Evolutionary conservation across 2,113 vertebrate species (phyloP), one percentile per base, ranked within the genome.

Genomic region (Syrmaticus mikado): DNA sequence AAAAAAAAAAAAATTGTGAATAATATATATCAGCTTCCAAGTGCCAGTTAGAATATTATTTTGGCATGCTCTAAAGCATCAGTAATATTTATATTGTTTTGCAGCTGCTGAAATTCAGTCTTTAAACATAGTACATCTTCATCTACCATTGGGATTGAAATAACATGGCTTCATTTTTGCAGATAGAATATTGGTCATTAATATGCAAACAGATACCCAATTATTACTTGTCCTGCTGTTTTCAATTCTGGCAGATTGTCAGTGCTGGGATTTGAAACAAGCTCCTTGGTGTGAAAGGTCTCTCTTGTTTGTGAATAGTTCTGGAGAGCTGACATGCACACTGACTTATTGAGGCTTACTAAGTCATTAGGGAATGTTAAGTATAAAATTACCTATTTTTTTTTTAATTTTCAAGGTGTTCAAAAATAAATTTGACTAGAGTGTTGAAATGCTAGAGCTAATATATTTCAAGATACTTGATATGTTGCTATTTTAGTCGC

Each of bases 181-280:
- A 52, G 77, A 22, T 50, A 65, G 70, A 58, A 53, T 48, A 78
- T 64, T 87, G 84, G 58, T 94, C 90, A 94, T 97, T 97, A 97
- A 93, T 90, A 96, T 97, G 92, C 91, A 93, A 94, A 82, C 82
- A 91, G 95, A 66, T 92, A 88, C 24, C 91, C 95, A 95, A 93
- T 97, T 97, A 85, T 91, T 93, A 92, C 88, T 94, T 94, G 76
- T 84, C 95, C 95, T 89, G 94, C 97, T 97, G 96, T 95, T 97
- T 96, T 92, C 30, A 34, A 18, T 92, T 93, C 87, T 66, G 82
- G 52, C 79, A 85, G 71, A 24, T 74, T 96, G 94, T 96, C 94
- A 87, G 79, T 85, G 79, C 71, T 93, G 66, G 38, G 89, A 72
- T 74, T 92, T 95, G 89, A 79, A 97, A 96, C 92, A 86, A 94